Base-by-base conservation (phyloP, 1,140 invertebrate species). In the Asobara japonica region DNA sequence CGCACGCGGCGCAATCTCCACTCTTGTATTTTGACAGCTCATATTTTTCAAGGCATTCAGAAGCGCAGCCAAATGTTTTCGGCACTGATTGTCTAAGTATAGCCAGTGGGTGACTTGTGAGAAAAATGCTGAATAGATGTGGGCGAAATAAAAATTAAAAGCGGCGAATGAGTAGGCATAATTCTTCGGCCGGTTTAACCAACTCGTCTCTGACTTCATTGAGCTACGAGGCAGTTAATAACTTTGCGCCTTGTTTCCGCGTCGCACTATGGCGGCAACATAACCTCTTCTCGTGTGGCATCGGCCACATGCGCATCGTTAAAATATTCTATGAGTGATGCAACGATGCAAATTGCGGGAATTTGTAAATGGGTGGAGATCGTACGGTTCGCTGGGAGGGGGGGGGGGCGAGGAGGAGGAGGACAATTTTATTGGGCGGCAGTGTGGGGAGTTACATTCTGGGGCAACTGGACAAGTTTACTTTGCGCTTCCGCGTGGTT, bases 51-150 rank as follows among this genome's bases (percentile, higher is more conserved):
- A 31, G 38, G 45, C 73, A n/a, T 79, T 77, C 66, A 79, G 80
- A 79, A 80, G 74, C 78, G n/a, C 60, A 74, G 79, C 79, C 79
- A 80, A 82, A 76, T 72, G 75, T 79, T 81, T 79, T 73, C n/a
- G 76, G 76, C 31, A 31, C 20, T 36, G 33, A 66, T 51, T 75
- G 10, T 79, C 80, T 81, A 81, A 82, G 78, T 81, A 81, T 82
- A 82, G 79, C 60, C 33, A 18, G 16, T 65, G 64, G 30, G 30
- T 65, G 16, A 45, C 13, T 45, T 7, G 41, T 2, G 41, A 45
- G n/a, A n/a, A n/a, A n/a, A 38, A 22, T 36, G 64, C 20, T n/a
- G 31, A 65, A 65, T 38, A 38, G 31, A 18, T 20, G 13, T 65
- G 30, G 18, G 62, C 20, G n/a, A 38, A 33, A 65, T 22, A 65